Conservation (phyloP, 2,888 invertebrate species). For the Phorcus lineatus region DNA sequence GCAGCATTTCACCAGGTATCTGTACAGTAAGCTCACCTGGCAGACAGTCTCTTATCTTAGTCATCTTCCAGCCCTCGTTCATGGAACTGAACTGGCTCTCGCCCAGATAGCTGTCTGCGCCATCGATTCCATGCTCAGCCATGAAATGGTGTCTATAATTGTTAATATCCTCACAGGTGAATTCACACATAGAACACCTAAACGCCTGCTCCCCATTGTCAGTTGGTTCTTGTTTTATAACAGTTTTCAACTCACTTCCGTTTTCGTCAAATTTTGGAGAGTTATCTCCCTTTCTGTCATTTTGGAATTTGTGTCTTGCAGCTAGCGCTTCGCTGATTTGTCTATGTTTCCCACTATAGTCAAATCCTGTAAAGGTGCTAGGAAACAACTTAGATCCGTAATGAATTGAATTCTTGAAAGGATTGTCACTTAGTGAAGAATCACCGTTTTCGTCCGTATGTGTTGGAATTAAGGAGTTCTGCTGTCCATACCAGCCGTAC, state of each 20-base stretch:
- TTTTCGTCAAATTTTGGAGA: background rate
- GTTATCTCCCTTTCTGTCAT: background rate
- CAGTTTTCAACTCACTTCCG: background rate
- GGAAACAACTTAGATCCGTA: slow-evolving; percentile 16
- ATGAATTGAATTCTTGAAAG: background rate
- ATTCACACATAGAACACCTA: slow-evolving; percentile 53
- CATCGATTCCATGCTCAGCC: slow-evolving; percentile 41
- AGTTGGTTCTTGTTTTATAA: background rate
- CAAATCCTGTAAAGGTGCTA: background rate
- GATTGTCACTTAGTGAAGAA: background rate
- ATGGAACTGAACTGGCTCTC: slow-evolving; percentile 25
- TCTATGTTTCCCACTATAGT: background rate
- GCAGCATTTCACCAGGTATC: background rate
- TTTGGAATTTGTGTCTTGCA: background rate
- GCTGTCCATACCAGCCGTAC: slow-evolving; percentile 14
- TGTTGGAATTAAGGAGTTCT: background rate
- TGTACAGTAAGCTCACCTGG: slow-evolving; percentile 46
- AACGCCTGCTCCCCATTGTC: slow-evolving; percentile 35
- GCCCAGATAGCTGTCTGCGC: slow-evolving; percentile 20
- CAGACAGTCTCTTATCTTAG: slow-evolving; percentile 55
- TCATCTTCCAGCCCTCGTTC: slow-evolving; percentile 60
- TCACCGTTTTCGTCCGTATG: background rate
- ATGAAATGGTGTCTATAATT: slow-evolving; percentile 56
- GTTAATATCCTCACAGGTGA: slow-evolving; percentile 47
- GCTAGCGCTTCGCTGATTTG: background rate